Evolutionary conservation across 1,140 invertebrate species (phyloP).

Genomic region (Polypedilum pembai): DNA sequence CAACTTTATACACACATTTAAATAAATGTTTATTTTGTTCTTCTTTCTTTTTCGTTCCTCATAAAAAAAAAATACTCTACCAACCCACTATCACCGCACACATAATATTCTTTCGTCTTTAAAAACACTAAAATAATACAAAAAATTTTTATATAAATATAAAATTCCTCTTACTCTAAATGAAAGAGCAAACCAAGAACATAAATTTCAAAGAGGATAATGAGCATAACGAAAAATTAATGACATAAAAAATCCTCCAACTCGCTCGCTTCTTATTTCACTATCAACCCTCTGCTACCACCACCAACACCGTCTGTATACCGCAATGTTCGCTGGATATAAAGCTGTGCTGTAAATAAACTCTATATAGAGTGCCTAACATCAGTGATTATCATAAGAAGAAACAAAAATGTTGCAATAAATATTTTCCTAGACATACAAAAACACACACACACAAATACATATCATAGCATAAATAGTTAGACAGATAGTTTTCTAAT

Average conservation of each 20-base stretch:
- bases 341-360: background rate
- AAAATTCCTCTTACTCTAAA: background rate
- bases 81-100: background rate
- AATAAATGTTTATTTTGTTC: slow-evolving; percentile 5
- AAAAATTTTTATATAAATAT: background rate
- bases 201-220: slow-evolving; percentile 19
- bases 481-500: background rate
- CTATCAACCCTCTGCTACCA: background rate
- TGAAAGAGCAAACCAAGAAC: slow-evolving; percentile 2
- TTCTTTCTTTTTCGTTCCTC: background rate
- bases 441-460: background rate
- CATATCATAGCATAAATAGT: slow-evolving; percentile 2
- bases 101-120: background rate
- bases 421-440: background rate
- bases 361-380: background rate
- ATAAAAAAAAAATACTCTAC: background rate
- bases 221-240: slow-evolving; percentile 27
- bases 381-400: slow-evolving; percentile 5
- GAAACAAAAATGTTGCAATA: background rate
- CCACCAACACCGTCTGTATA: background rate
- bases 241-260: slow-evolving; percentile 19
- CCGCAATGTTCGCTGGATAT: background rate
- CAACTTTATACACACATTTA: too few species aligned
- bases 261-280: background rate
- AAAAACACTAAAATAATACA: background rate